Evolutionary conservation across 2,797 vertebrate species (phyloP).

Genomic region (Darevskia mixta): DNA sequence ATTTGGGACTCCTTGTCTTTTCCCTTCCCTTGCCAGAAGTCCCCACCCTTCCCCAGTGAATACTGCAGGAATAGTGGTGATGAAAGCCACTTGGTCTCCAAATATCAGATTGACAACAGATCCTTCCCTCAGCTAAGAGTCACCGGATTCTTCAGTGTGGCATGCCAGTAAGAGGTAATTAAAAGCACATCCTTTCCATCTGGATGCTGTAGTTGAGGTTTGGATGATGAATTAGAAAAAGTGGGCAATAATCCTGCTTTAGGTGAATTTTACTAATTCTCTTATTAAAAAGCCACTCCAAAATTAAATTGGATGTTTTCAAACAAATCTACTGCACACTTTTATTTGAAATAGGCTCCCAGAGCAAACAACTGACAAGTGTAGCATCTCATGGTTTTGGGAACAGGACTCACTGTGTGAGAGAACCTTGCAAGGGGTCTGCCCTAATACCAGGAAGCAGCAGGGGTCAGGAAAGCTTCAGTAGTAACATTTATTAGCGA

Average conservation of each 20-base stretch:
- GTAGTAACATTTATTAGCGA: too few relatives aligned
- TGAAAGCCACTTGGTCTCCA: neutral
- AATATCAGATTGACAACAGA: neutral
- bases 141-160: neutral
- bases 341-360: constrained; percentile 1
- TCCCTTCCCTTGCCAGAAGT: neutral
- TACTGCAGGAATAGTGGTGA: neutral
- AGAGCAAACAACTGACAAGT: neutral
- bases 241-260: neutral
- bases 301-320: constrained; percentile 1
- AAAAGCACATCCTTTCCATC: neutral
- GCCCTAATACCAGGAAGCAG: too few relatives aligned
- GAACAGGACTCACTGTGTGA: too few relatives aligned
- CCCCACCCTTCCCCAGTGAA: neutral
- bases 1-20: neutral
- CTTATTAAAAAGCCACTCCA: neutral
- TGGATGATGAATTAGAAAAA: neutral
- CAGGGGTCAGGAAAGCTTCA: too few relatives aligned
- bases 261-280: neutral
- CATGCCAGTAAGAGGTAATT: neutral
- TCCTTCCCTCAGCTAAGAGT: neutral
- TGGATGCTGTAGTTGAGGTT: neutral
- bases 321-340: neutral
- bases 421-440: too few relatives aligned
- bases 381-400: too few relatives aligned